Percentiles rank a stretch among this genome's conserved stretches.
Evolutionary conservation across 2,797 vertebrate species (phyloP).

Genomic region (Lepilemur septentrionalis): DNA sequence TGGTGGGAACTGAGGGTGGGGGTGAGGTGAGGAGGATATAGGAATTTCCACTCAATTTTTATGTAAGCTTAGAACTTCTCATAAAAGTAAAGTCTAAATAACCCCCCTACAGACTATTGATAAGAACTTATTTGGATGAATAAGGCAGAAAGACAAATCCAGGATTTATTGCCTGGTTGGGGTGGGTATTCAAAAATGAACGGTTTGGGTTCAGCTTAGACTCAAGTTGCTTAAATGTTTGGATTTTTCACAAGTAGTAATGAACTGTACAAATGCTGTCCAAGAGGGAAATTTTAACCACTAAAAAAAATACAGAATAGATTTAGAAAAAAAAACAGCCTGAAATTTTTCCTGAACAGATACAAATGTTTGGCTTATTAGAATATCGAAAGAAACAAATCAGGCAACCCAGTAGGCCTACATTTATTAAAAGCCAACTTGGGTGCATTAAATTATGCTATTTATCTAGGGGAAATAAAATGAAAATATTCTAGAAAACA

Average conservation of each 20-base stretch:
- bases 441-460: not conserved
- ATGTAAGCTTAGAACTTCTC: not conserved
- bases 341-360: not conserved
- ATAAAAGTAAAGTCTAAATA: not conserved
- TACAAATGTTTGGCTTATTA: constrained; percentile 2
- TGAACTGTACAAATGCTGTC: not conserved
- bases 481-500: constrained; percentile 26
- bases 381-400: not conserved
- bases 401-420: not conserved
- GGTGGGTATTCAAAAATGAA: not conserved
- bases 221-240: not conserved
- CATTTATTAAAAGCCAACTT: not conserved
- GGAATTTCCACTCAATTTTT: not conserved
- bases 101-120: not conserved
- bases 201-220: not conserved
- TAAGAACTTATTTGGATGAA: not conserved
- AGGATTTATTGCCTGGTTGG: not conserved
- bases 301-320: not conserved
- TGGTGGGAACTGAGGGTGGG: not conserved
- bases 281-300: not conserved
- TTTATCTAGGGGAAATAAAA: not conserved
- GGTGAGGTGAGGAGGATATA: not conserved
- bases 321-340: not conserved
- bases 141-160: not conserved
- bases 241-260: not conserved